Evolutionary conservation across 1,140 invertebrate genomes (phyloP), one percentile per base, ranked within the genome.

Genomic region (Adoxophyes honmai): DNA sequence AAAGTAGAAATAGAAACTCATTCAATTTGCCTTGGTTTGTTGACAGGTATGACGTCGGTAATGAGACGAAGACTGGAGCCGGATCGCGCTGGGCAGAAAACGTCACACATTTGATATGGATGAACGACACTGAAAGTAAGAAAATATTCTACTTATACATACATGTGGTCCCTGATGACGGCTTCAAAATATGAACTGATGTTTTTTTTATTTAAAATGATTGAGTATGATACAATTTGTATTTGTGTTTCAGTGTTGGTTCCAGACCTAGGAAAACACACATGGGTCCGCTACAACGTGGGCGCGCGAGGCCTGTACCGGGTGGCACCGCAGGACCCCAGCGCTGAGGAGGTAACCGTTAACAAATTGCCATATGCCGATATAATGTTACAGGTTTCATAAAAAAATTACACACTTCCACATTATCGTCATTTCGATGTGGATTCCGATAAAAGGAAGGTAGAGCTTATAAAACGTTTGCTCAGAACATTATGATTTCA

Each of bases 91-190:
- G 83, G 83, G 58, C 65, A 11, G 81, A 84, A 51, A 84, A 86
- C 36, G 68, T 79, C 6, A 83, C 78, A 0, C 79, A 86, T 61
- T 48, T 86, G 1, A 74, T 86, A 28, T 86, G 81, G 81, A 85
- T 86, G 80, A 86, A 85, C 8, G 78, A 85, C 34, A 81, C 80
- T 5, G 80, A 86, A 33, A 83, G 83, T 86, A 61, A 75, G 83
- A n/a, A n/a, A n/a, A n/a, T n/a, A n/a, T n/a, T n/a, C n/a, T n/a
- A n/a, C n/a, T n/a, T n/a, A n/a, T n/a, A n/a, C n/a, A n/a, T n/a
- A n/a, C n/a, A n/a, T n/a, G n/a, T n/a, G n/a, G n/a, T n/a, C n/a
- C n/a, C n/a, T n/a, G n/a, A n/a, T n/a, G n/a, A n/a, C n/a, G n/a
- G n/a, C n/a, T n/a, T n/a, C n/a, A n/a, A n/a, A n/a, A n/a, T n/a